Percentiles rank a stretch among this genome's conserved stretches.
Conservation (phyloP, 1,140 invertebrate genomes). For the Latrodectus geometricus region DNA sequence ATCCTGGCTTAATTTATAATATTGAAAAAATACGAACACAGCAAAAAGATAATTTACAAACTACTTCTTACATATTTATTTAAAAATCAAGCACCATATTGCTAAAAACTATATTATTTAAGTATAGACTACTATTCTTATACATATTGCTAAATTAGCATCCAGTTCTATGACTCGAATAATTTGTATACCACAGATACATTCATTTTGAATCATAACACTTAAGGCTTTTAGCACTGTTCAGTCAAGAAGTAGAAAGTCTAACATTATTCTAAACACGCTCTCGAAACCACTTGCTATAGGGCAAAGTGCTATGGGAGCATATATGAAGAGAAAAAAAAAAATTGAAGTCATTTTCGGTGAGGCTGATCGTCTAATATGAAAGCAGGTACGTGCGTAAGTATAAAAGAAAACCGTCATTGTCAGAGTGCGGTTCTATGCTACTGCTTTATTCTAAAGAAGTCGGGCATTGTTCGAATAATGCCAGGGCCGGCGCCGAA, state of each 20-base stretch:
- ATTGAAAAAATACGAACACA: too few species aligned
- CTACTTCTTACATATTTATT: too few species aligned
- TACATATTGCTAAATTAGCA: too few species aligned
- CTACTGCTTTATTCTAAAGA: slow-evolving; percentile 57
- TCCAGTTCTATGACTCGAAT: too few species aligned
- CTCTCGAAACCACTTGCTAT: slow-evolving; percentile 30
- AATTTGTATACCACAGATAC: too few species aligned
- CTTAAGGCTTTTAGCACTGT: not conserved
- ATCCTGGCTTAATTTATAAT: too few species aligned
- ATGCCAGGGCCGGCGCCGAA: slow-evolving; percentile 20
- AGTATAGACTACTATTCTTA: too few species aligned
- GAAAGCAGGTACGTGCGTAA: slow-evolving; percentile 55
- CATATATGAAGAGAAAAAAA: slow-evolving; percentile 26
- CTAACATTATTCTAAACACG: slow-evolving; percentile 56
- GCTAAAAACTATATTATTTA: too few species aligned
- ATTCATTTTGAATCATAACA: not conserved
- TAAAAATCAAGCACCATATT: too few species aligned
- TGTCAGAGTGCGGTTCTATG: slow-evolving; percentile 24
- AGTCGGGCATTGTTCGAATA: slow-evolving; percentile 46
- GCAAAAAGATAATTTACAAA: too few species aligned
- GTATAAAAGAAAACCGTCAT: slow-evolving; percentile 61
- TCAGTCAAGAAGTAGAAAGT: not conserved
- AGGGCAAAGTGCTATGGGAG: slow-evolving; percentile 19
- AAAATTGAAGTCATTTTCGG: slow-evolving; percentile 46
- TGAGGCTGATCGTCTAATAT: slow-evolving; percentile 47